phyloP scores from a whole-genome alignment of 2,113 vertebrate genomes.

The Corynorhinus townsendii region DNA sequence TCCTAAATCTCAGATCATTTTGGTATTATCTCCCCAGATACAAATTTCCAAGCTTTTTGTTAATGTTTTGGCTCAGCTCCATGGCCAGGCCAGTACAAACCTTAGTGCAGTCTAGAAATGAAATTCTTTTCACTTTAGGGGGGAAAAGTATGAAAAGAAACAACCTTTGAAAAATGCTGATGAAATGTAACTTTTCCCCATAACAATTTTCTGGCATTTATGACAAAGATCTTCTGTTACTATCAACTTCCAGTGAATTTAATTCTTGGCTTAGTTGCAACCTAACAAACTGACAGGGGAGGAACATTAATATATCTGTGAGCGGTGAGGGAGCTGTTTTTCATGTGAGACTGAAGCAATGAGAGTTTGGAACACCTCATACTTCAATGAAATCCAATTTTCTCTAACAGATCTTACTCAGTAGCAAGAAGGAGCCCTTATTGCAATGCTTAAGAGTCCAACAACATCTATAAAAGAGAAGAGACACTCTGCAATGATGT shows the following conservation, averaged over 20 bases:
- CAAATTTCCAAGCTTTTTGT: neutral
- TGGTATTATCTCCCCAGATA: neutral
- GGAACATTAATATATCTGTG: slow-evolving; percentile 68
- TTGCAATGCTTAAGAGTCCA: neutral
- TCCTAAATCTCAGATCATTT: neutral
- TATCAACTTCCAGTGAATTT: slow-evolving; percentile 72
- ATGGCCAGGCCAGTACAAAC: neutral
- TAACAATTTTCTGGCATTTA: slow-evolving; percentile 71
- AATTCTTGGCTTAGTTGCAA: slow-evolving; percentile 63
- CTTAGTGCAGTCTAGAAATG: slow-evolving; percentile 30
- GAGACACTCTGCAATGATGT: neutral
- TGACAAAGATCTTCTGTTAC: slow-evolving; percentile 67
- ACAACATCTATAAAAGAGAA: slow-evolving; percentile 18
- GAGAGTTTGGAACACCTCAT: slow-evolving; percentile 70
- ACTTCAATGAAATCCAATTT: slow-evolving; percentile 76
- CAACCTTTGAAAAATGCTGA: slow-evolving; percentile 63
- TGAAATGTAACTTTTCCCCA: slow-evolving; percentile 69
- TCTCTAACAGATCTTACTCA: slow-evolving; percentile 61
- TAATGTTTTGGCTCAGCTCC: neutral
- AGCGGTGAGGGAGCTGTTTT: slow-evolving; percentile 66
- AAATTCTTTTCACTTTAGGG: slow-evolving; percentile 59
- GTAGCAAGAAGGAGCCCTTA: slow-evolving; percentile 49
- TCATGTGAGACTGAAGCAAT: slow-evolving; percentile 73
- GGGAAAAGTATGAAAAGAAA: slow-evolving; percentile 32
- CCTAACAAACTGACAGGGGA: slow-evolving; percentile 46